Conservation (phyloP, 2,113 vertebrate genomes). For the Lagopus leucura region DNA sequence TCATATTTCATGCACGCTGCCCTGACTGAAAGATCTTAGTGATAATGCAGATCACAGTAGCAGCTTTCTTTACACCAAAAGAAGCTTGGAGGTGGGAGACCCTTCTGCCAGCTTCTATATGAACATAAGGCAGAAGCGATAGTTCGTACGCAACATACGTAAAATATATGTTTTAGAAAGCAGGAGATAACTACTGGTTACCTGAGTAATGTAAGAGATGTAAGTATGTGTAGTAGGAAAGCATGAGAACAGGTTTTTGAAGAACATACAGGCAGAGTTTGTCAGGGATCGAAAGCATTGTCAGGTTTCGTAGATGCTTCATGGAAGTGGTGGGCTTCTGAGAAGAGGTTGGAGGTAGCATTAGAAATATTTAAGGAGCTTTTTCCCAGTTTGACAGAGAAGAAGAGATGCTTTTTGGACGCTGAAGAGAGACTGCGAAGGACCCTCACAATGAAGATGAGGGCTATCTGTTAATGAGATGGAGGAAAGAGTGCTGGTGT, state of each 20-base stretch:
- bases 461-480: background rate
- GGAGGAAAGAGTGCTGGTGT: background rate
- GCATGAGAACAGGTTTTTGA: background rate
- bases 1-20: background rate
- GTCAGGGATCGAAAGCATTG: background rate
- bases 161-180: background rate
- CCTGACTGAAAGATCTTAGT: background rate
- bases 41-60: background rate
- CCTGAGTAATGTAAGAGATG: background rate
- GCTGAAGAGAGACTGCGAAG: background rate
- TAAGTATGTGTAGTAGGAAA: background rate
- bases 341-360: background rate
- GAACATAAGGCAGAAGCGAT: background rate
- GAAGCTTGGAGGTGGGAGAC: background rate
- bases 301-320: background rate
- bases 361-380: background rate
- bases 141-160: too few species aligned
- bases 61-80: background rate
- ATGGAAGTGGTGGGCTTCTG: background rate
- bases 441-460: background rate
- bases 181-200: background rate
- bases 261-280: background rate
- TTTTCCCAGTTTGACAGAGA: background rate
- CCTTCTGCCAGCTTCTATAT: background rate
- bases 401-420: background rate